phyloP scores from a whole-genome alignment of 2,888 invertebrate species.

The Polyploca ridens region DNA sequence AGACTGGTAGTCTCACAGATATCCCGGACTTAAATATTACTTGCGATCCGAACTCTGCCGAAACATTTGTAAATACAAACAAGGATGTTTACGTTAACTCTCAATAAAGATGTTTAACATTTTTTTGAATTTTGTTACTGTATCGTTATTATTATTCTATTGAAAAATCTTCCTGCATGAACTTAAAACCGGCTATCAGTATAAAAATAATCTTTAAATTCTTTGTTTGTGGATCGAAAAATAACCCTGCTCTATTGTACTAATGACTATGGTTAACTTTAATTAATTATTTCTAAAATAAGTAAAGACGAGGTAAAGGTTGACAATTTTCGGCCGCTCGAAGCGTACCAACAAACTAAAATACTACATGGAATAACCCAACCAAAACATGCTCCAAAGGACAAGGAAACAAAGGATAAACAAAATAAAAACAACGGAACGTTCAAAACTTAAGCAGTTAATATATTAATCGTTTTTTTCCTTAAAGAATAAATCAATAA shows the following conservation, averaged over 20 bases:
- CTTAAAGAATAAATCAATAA: constrained; percentile 84
- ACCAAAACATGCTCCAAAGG: constrained; percentile 63
- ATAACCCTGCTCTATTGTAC: constrained; percentile 85
- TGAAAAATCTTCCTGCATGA: constrained; percentile 75
- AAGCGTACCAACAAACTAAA: constrained; percentile 58
- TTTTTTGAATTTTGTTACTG: constrained; percentile 74
- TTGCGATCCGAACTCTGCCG: constrained; percentile 73
- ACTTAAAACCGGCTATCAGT: constrained; percentile 82
- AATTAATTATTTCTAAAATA: constrained; percentile 83
- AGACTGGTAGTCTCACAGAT: constrained; percentile 32
- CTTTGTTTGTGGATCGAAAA: constrained; percentile 84
- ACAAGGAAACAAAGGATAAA: constrained; percentile 62
- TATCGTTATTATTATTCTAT: constrained; percentile 61
- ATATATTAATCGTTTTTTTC: constrained; percentile 84
- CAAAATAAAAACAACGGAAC: constrained; percentile 80
- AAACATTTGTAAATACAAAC: constrained; percentile 69
- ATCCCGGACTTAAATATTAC: constrained; percentile 68
- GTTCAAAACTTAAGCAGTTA: constrained; percentile 83
- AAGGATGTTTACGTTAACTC: constrained; percentile 75
- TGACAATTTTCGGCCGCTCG: constrained; percentile 73
- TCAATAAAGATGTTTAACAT: constrained; percentile 71
- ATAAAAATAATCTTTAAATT: constrained; percentile 82
- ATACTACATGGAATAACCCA: constrained; percentile 57
- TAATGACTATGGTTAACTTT: constrained; percentile 82
- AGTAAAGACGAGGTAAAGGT: constrained; percentile 81